phyloP scores from a whole-genome alignment of 2,797 vertebrate species.

The Falco cherrug region DNA sequence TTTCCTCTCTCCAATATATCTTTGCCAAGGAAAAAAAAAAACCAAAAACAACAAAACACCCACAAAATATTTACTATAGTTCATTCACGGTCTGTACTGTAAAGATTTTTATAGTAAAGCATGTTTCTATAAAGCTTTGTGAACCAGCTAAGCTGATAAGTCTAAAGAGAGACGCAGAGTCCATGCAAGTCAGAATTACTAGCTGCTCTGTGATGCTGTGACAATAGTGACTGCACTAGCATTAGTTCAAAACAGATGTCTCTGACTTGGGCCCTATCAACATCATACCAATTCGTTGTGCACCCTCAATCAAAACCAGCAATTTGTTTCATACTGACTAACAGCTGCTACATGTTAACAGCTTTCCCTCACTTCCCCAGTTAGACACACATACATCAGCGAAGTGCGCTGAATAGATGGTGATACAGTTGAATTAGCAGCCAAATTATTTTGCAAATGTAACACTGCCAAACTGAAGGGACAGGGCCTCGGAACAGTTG shows the following conservation, averaged over 20 bases:
- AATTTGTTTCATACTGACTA: background rate
- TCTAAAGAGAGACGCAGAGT: background rate
- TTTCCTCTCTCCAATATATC: background rate
- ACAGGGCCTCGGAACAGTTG: background rate
- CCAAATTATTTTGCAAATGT: background rate
- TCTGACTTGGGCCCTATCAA: background rate
- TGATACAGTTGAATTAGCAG: background rate
- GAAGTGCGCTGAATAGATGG: background rate
- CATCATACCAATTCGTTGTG: background rate
- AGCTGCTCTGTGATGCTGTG: background rate
- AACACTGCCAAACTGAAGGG: background rate
- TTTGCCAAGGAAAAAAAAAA: background rate
- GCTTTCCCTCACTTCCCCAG: background rate
- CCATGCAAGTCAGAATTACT: background rate
- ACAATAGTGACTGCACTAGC: background rate
- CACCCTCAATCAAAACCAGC: background rate
- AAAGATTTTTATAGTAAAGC: background rate
- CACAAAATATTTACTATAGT: background rate
- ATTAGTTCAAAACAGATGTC: background rate
- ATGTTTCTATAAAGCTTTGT: background rate
- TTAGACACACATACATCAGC: accelerated
- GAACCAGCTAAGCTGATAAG: background rate
- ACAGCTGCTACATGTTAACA: background rate
- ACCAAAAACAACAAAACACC: too few relatives aligned
- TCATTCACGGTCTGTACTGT: background rate